Evolutionary conservation across 2,113 vertebrate genomes (phyloP).

Genomic region (Mustela lutreola): DNA sequence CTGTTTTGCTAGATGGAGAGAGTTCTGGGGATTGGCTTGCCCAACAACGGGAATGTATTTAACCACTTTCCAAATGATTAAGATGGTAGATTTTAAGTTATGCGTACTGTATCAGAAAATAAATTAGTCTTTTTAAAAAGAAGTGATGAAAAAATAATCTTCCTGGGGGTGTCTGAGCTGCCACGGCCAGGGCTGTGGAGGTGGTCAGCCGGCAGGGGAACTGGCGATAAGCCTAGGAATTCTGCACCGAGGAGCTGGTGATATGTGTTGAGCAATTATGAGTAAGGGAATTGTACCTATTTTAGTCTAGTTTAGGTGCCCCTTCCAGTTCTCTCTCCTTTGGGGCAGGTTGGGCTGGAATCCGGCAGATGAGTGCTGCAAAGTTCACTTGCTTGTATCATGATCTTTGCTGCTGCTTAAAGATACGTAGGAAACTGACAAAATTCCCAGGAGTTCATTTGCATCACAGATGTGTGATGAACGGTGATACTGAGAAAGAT

Average conservation of each 20-base stretch:
- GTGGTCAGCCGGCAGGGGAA: neutral
- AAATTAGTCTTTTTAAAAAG: neutral
- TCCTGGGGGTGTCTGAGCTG: neutral
- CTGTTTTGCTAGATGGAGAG: neutral
- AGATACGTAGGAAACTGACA: neutral
- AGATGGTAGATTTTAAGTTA: neutral
- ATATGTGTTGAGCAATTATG: neutral
- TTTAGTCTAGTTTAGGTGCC: neutral
- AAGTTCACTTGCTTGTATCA: neutral
- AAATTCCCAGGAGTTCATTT: neutral
- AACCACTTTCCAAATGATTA: neutral
- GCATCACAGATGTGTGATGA: neutral
- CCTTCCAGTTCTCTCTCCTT: neutral
- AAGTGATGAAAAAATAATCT: neutral
- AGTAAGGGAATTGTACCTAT: neutral
- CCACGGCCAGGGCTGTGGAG: neutral
- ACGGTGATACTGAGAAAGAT: neutral
- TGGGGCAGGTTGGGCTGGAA: neutral
- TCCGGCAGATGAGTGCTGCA: neutral
- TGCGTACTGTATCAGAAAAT: neutral
- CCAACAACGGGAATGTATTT: neutral
- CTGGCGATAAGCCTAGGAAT: neutral
- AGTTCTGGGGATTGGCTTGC: neutral
- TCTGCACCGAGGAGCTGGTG: neutral
- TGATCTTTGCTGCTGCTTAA: neutral